Base-by-base conservation (phyloP, 2,113 vertebrate genomes). In the Ifrita kowaldi region DNA sequence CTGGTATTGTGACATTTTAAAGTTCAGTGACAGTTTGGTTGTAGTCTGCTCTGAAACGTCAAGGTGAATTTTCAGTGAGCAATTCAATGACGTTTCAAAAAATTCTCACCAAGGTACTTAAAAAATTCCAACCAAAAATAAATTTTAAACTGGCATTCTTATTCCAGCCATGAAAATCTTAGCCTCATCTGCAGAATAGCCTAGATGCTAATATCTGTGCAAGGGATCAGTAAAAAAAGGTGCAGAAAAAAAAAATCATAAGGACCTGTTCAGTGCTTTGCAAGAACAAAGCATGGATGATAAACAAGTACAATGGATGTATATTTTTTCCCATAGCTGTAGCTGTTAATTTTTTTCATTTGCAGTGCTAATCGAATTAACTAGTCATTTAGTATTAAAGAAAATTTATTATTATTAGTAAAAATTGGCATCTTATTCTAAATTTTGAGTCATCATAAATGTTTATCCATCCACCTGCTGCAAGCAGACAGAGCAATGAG, bases 1-100 rank as follows among this genome's bases (percentile, higher is more conserved):
- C 81, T 94, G 75, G 62, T 57, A 74, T 84, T 76, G 78, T 14
- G 55, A 95, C 90, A 95, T 96, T 93, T 94, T 81, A 83, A 94
- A 93, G 84, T 94, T 95, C 95, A 96, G 75, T 56, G 85, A 90
- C 82, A 88, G 79, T 95, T 96, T 93, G 87, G 64, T 62, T 42
- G 77, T 87, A 94, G 76, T 91, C 39, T 63, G 28, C 75, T 94
- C 68, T 80, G 39, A 94, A 90, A 65, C 2, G 0, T 84, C 86
- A 91, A 94, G 93, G 91, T 91, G 73, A 94, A 90, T 92, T 90
- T 93, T 77, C 73, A 75, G 79, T 75, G 76, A 94, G 83, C 18
- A 90, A 93, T 93, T 64, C 86, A 81, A 73, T 86, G 73, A 81
- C 0, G 0, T 52, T 87, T 87, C 37, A 78, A 80, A 95, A 86